Percentiles rank a stretch among this genome's conserved stretches.
These are phyloP conservation scores for Stegophylla sp. DNA, from an alignment of 2,888 invertebrate genomes.

Conservation along the genomic window DNA sequence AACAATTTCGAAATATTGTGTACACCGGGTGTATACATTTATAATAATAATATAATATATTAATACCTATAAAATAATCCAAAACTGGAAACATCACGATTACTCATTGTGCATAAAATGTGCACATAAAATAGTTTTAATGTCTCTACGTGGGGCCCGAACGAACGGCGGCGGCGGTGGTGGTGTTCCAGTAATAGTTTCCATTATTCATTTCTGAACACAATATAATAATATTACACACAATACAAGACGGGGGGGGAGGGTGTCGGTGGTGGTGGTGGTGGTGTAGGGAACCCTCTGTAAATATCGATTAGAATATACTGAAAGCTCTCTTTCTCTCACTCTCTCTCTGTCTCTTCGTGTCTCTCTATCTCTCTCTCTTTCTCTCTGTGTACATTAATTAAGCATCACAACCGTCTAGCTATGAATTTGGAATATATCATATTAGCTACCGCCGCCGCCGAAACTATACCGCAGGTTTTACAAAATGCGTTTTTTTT, in stretches of 20 bases:
- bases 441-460: constrained; percentile 31
- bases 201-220: constrained; percentile 58
- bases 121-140: constrained; percentile 53
- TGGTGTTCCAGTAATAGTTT: constrained; percentile 56
- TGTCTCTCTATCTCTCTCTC: no score
- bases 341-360: no score
- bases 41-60: constrained; percentile 8
- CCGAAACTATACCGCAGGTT: not conserved
- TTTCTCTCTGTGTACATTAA: constrained; percentile 57
- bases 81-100: constrained; percentile 41
- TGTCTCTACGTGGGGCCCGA: constrained; percentile 43
- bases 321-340: constrained; percentile 51
- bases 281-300: constrained; percentile 38
- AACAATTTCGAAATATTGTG: not conserved
- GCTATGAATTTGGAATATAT: constrained; percentile 36
- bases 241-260: not conserved
- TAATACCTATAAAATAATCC: constrained; percentile 44
- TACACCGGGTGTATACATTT: not conserved
- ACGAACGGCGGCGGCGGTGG: not conserved
- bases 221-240: constrained; percentile 48
- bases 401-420: constrained; percentile 50
- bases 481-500: constrained; percentile 22
- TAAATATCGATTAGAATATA: constrained; percentile 57
- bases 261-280: not conserved
- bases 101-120: constrained; percentile 51